Evolutionary conservation across 1,140 invertebrate genomes (phyloP), one percentile per base, ranked within the genome.

Genomic region (Bombus balteatus): DNA sequence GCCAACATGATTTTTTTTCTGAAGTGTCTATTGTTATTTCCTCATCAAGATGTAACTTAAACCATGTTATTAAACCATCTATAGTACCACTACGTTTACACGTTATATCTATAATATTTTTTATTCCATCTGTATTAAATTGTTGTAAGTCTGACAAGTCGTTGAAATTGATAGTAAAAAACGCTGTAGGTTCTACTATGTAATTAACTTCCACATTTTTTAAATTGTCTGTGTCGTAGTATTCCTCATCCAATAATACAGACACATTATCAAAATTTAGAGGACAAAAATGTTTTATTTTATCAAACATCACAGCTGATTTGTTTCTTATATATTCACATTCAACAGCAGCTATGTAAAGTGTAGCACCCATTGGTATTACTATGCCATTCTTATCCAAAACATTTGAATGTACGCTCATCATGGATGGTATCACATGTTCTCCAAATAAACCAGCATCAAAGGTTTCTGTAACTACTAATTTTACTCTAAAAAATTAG

Each of bases 381-480:
- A 96, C 93, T 41, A 96, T 95, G 86, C 95, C 95, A 74, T 93
- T 95, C 78, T 91, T 92, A 88, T 92, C 79, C 37, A 97, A 91
- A 37, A 98, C 93, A 87, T 96, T 92, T 82, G 96, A 91, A 95
- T 96, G 97, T 12, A 97, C 97, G 95, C 98, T 96, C 59, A 96
- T 92, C 41, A 98, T 89, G 37, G 97, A 96, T 90, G 96, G 94
- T 59, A 98, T 92, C 59, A 97, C 95, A 88, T 96, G 95, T 94
- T 98, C 98, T 28, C 98, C 98, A 94, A 98, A 97, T 39, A 98
- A 91, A 5, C 96, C 97, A 84, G 97, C 96, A 96, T 98, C 98
- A 95, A 98, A 97, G 72, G 97, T 97, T 94, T 98, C 98, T 75
- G 97, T 98, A 4, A 98, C 95, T 37, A 98, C 93, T 13, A 98